Base-by-base conservation (phyloP, 2,797 vertebrate species). In the Acipenser transmontanus region DNA sequence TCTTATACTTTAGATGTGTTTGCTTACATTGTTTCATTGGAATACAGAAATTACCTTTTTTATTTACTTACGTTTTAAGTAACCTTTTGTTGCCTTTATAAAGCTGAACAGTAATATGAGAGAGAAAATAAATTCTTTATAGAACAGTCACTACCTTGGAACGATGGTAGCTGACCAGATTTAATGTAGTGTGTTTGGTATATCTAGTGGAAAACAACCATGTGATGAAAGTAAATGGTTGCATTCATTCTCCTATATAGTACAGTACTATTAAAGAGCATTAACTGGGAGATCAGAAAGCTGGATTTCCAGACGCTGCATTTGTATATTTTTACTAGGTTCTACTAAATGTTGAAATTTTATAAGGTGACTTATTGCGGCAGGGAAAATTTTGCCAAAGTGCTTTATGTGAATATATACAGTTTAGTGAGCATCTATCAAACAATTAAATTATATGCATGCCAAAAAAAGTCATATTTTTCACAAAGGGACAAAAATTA, bases 321-420 rank as follows among this genome's bases (percentile, higher is more conserved):
- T 60, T 51, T 64, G 60, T 61, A 64, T 61, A 54, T 66, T 69
- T 72, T 72, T 34, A 72, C 62, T 66, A 52, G 64, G 20, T 56
- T 69, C 61, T 47, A 64, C 60, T 50, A 65, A 69, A 63, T 50
- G 13, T 62, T 49, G 47, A 60, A 63, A 56, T 69, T 66, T 65
- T 69, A 71, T 67, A 67, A 71, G 64, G 68, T 69, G 65, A 67
- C 52, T 69, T 69, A 61, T 61, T 61, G 49, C 34, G 61, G 56
- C 49, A 13, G 14, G 61, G 56, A 49, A 57, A 56, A 64, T 52
- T 54, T 47, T 50, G 69, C 69, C 61, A 69, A 54, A 56, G 54
- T 69, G 50, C 50, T 66, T 66, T 14, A 69, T 61, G 67, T 63
- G 56, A 66, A 66, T 63, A 54, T 54, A 68, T 68, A 63, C 49